Evolutionary conservation across 2,797 vertebrate species (phyloP).

Genomic region (Masticophis lateralis): DNA sequence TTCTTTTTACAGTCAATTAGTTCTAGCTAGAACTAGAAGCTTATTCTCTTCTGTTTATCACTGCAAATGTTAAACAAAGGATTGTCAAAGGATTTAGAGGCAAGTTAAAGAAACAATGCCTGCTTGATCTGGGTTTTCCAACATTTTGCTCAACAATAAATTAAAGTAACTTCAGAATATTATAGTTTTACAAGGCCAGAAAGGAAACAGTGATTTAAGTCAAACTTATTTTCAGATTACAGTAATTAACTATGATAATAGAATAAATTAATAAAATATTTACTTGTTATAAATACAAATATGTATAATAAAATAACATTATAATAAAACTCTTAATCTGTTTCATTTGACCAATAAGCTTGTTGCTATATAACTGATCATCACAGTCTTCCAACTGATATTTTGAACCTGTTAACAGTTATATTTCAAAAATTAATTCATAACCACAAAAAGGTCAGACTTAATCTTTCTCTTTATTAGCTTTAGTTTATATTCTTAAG

Average conservation of each 20-base stretch:
- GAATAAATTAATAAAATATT: background rate
- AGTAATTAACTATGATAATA: slow-evolving; percentile 24
- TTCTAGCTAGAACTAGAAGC: background rate
- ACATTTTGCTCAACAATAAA: background rate
- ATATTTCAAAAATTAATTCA: slow-evolving; percentile 28
- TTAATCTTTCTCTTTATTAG: slow-evolving; percentile 24
- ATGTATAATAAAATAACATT: background rate
- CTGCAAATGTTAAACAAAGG: background rate
- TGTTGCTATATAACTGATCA: background rate
- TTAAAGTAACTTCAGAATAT: slow-evolving; percentile 1
- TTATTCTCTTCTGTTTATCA: background rate
- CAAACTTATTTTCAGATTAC: slow-evolving; percentile 11
- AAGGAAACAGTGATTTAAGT: slow-evolving; percentile 33
- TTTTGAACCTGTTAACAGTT: background rate
- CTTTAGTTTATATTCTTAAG: slow-evolving; percentile 29
- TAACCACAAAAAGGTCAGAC: background rate
- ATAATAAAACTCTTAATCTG: background rate
- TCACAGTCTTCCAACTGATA: slow-evolving; percentile 5
- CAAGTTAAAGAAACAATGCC: background rate
- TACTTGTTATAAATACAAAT: slow-evolving; percentile 17
- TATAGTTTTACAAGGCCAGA: slow-evolving; percentile 25
- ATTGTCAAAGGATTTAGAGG: background rate
- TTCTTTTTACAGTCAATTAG: background rate
- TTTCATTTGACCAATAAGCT: background rate
- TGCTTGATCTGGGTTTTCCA: background rate